Evolutionary conservation across 2,113 vertebrate genomes (phyloP).

Genomic region (Apistogramma diplotaenia): DNA sequence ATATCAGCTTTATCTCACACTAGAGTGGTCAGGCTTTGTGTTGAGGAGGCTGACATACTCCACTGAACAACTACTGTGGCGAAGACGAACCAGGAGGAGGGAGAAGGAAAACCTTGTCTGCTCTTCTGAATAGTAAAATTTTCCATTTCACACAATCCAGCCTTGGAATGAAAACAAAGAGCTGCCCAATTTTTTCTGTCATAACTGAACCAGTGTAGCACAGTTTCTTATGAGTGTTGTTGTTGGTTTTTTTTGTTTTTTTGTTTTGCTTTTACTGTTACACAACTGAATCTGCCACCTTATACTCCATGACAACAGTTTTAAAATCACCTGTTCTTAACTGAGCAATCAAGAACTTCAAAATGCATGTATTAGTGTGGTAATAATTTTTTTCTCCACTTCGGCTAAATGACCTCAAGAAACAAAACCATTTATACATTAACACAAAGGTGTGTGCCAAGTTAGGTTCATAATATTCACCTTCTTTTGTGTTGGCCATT

Average conservation of each 20-base stretch:
- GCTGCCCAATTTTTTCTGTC: constrained; percentile 14
- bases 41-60: constrained; percentile 48
- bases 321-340: not conserved
- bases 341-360: not conserved
- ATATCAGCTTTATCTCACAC: constrained; percentile 66
- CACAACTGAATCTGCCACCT: not conserved
- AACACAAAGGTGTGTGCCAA: not conserved
- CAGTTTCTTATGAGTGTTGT: no score
- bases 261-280: constrained; percentile 53
- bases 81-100: constrained; percentile 11
- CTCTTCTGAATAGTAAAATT: constrained; percentile 36
- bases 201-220: constrained; percentile 36
- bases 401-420: not conserved
- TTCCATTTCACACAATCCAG: constrained; percentile 25
- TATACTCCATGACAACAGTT: not conserved
- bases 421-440: not conserved
- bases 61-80: constrained; percentile 55
- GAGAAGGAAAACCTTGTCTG: constrained; percentile 30
- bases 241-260: no score
- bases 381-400: constrained; percentile 2
- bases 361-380: not conserved
- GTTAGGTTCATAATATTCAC: not conserved
- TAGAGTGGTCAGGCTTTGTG: constrained; percentile 59
- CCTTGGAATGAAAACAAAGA: constrained; percentile 18
- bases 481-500: no score